phyloP scores from a whole-genome alignment of 1,140 invertebrate species.

The Sweltsa coloradensis region DNA sequence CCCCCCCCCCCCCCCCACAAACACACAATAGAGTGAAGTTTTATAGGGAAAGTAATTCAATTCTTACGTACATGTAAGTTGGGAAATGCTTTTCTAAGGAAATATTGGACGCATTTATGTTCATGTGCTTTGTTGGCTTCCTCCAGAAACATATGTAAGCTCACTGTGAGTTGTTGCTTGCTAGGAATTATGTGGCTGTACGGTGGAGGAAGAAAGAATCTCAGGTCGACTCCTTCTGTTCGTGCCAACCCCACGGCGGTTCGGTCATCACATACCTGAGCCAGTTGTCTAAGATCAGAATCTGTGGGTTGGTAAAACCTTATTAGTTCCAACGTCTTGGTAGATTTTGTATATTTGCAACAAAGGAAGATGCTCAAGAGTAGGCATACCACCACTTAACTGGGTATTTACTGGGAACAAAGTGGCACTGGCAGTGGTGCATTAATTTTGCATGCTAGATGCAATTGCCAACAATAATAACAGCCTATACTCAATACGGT shows the following conservation, averaged over 20 bases:
- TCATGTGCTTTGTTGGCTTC: conserved; percentile 36
- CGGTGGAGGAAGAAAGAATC: conserved; percentile 50
- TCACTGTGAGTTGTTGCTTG: conserved; percentile 31
- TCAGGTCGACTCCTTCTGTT: conserved; percentile 37
- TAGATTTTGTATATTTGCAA: too few species aligned
- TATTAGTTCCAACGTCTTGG: too few species aligned
- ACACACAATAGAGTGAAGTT: too few species aligned
- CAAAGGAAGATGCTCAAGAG: conserved; percentile 8
- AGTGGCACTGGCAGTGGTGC: background rate
- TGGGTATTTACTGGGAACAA: background rate
- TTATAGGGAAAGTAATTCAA: too few species aligned
- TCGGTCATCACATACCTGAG: conserved; percentile 47
- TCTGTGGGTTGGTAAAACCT: too few species aligned
- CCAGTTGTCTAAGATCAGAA: conserved; percentile 48
- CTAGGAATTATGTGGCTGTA: background rate
- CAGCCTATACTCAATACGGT: too few species aligned
- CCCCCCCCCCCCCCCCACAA: too few species aligned
- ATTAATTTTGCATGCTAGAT: background rate
- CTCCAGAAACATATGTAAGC: conserved; percentile 39
- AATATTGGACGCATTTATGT: conserved; percentile 50
- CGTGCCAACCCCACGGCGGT: conserved; percentile 49
- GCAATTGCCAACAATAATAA: background rate
- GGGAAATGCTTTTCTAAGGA: conserved; percentile 47
- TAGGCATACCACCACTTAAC: background rate
- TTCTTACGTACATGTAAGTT: conserved; percentile 22